Base-by-base conservation (phyloP, 2,888 invertebrate species). In the Eupithecia tripunctaria region DNA sequence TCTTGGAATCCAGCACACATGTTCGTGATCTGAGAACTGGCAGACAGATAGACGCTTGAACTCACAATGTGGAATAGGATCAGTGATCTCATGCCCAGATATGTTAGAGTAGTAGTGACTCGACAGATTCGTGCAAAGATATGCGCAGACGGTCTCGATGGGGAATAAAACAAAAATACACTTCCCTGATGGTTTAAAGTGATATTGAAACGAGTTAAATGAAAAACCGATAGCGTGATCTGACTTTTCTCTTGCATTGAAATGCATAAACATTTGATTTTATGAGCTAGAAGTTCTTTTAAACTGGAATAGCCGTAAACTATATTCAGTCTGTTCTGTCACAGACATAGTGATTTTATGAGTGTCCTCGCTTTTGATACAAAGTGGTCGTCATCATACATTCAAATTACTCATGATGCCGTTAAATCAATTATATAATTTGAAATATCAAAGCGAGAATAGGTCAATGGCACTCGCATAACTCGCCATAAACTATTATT, bases 381-480 rank as follows among this genome's bases (percentile, higher is more conserved):
- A 73, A 76, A 80, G 81, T 79, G 75, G 66, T 56, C 73, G 76
- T 81, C 80, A 73, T 76, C 63, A 71, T 72, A 77, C 75, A 75
- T 75, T 63, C 36, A 32, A 32, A 63, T 36, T 29, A 60, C 60
- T 60, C 21, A 63, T 5, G 56, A 56, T 63, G n/a, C 78, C 68
- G 76, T 75, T 79, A 72, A 80, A 79, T 80, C 78, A 77, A 80
- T 79, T 78, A 79, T 76, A 77, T 80, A 74, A 77, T 77, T 78
- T 68, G 67, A 70, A 47, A 78, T 77, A 86, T 85, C 84, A 85
- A 82, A 86, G 84, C 82, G 82, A 82, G 81, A 76, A 78, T 89
- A 82, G 89, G 91, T 89, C 91, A 91, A 89, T 91, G 90, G 86
- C 89, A 84, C 75, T 80, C 82, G 76, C 81, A 82, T 84, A 83